Evolutionary conservation across 2,797 vertebrate genomes (phyloP), one percentile per base, ranked within the genome.

Genomic region (Cygnus olor): DNA sequence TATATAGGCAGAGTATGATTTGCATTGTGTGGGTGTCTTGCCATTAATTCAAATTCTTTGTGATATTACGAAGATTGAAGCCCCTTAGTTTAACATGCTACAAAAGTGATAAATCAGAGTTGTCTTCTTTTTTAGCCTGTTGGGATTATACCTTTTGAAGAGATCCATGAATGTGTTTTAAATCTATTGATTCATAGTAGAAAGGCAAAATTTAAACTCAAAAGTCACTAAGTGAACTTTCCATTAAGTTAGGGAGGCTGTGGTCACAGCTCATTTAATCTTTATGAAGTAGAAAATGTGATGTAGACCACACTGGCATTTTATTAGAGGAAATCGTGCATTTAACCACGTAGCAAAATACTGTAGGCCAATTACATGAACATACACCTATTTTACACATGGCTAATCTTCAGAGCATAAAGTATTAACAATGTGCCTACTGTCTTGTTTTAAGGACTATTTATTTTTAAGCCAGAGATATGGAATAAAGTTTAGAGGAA

Each of bases 211-310:
- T 98, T 98, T 96, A 96, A 97, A 96, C 93, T 96, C 44, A 11
- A 95, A 98, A 97, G 96, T 97, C 96, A 97, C 95, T 47, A 95
- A 96, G 95, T 96, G 97, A 97, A 98, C 97, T 98, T 98, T 95
- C 89, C 96, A 97, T 98, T 98, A 98, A 98, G 96, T 97, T 97
- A 89, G 95, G 97, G 95, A 97, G 97, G 94, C 92, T 96, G 57
- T 96, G 93, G 98, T 98, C 97, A 98, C 98, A 98, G 97, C 97
- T 98, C 98, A 98, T 98, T 98, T 97, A 97, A 81, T 97, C 97
- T 97, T 97, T 96, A 97, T 98, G 97, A 97, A 97, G 97, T 97
- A 97, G 97, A 98, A 98, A 98, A 98, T 98, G 97, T 94, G 97
- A 96, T 98, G 97, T 95, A 78, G 95, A 70, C 94, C 97, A 97